Evolutionary conservation across 2,888 invertebrate species (phyloP), one percentile per base, ranked within the genome.

Genomic region (Rhagonycha lutea): DNA sequence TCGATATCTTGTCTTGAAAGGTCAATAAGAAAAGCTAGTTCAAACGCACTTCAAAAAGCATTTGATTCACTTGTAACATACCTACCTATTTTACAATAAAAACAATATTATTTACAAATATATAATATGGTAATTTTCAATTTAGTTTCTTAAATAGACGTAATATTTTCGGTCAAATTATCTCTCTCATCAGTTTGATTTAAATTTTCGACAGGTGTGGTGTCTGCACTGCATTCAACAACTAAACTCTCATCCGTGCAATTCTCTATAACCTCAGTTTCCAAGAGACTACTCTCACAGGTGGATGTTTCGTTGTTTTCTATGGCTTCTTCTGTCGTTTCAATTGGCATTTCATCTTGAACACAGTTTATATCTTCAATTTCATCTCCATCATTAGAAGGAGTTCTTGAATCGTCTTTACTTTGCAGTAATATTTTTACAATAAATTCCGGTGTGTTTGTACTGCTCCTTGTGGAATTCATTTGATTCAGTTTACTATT

Each of bases 401-500:
- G 12, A n/a, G n/a, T 24, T 12, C n/a, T 65, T 2, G n/a, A 47
- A 47, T n/a, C n/a, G 2, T 47, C 47, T 62, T 73, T 69, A 28
- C 67, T 67, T 74, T 78, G 73, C 10, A 24, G 14, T 60, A 73
- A 69, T 24, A 76, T 47, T 70, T 69, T 71, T 18, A 73, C 68
- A n/a, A 75, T 68, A 23, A 76, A 76, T 68, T 70, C 32, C 14
- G 69, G 26, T 7, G 14, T 61, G 12, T 14, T 28, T 61, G 28
- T 23, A 61, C 24, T 24, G 26, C 63, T 65, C 18, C 63, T 65
- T 26, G 26, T 62, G 14, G 24, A 70, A 28, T 60, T 70, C 7
- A 26, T 26, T 62, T 70, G 29, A 67, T 61, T 63, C n/a, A 65
- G 26, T 47, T 72, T 24, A 24, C 61, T 29, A 28, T 65, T 32